Conservation (phyloP, 2,797 vertebrate species). For the Catostomus latipinnis region DNA sequence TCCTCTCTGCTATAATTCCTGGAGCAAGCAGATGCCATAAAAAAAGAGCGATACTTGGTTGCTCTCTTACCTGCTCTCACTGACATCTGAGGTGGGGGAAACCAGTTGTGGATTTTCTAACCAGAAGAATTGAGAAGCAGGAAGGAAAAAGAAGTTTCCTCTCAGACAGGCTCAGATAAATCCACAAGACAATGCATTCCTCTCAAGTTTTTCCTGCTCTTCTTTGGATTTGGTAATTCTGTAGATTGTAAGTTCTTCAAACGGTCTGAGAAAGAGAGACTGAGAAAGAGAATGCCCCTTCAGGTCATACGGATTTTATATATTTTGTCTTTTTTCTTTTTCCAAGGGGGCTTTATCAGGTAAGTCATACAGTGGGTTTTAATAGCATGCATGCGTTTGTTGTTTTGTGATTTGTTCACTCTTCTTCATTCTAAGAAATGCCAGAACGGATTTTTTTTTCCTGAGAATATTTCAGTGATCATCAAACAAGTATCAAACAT, state of each 20-base stretch:
- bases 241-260: conserved; percentile 69
- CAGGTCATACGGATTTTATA: conserved; percentile 80
- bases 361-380: conserved; percentile 62
- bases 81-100: conserved; percentile 56
- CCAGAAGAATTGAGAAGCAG: conserved; percentile 67
- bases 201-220: conserved; percentile 66
- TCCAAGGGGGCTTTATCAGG: conserved; percentile 83
- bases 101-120: conserved; percentile 71
- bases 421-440: not conserved
- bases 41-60: conserved; percentile 60
- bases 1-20: conserved; percentile 61
- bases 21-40: conserved; percentile 62
- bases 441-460: not conserved
- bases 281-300: conserved; percentile 81
- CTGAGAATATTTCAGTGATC: not conserved
- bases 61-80: conserved; percentile 51
- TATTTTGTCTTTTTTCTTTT: conserved; percentile 78
- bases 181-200: conserved; percentile 75
- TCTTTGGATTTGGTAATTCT: conserved; percentile 78
- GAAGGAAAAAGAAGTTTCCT: conserved; percentile 75
- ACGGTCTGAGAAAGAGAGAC: conserved; percentile 61
- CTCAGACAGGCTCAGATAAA: conserved; percentile 70
- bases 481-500: not conserved
- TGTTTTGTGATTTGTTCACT: not conserved
- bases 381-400: not conserved